phyloP scores from a whole-genome alignment of 2,888 invertebrate genomes.

The Amitus sp. region DNA sequence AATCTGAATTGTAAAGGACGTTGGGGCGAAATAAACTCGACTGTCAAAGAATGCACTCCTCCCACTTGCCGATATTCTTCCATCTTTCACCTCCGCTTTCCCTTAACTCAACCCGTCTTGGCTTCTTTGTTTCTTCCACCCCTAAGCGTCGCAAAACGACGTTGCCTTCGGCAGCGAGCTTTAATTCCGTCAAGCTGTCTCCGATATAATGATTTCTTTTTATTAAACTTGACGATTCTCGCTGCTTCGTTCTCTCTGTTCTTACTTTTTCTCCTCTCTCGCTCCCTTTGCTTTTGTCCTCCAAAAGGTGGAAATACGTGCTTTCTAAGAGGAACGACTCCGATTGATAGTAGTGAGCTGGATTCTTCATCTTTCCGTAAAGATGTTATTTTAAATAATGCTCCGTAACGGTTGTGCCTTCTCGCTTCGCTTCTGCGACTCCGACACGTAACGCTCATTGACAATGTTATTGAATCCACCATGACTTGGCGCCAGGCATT shows the following conservation, averaged over 20 bases:
- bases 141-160: conserved; percentile 13
- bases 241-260: background rate
- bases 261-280: background rate
- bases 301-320: background rate
- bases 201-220: conserved; percentile 43
- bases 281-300: background rate
- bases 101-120: conserved; percentile 16
- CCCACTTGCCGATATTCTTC: conserved; percentile 33
- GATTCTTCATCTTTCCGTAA: conserved; percentile 4
- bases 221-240: conserved; percentile 21
- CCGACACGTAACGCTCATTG: conserved; percentile 2
- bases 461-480: conserved; percentile 2
- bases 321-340: background rate
- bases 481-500: background rate
- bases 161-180: conserved; percentile 16
- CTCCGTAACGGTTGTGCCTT: background rate
- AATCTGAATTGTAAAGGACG: conserved; percentile 30
- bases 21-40: conserved; percentile 22
- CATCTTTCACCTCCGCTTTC: conserved; percentile 17
- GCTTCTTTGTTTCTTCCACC: conserved; percentile 18
- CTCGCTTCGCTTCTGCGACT: background rate
- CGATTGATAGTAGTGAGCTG: background rate
- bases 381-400: conserved; percentile 3
- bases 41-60: conserved; percentile 20
- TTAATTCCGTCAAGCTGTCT: conserved; percentile 40